Percentiles rank a stretch among this genome's conserved stretches.
phyloP scores from a whole-genome alignment of 2,888 invertebrate species.

The Dysmachus trigonus region DNA sequence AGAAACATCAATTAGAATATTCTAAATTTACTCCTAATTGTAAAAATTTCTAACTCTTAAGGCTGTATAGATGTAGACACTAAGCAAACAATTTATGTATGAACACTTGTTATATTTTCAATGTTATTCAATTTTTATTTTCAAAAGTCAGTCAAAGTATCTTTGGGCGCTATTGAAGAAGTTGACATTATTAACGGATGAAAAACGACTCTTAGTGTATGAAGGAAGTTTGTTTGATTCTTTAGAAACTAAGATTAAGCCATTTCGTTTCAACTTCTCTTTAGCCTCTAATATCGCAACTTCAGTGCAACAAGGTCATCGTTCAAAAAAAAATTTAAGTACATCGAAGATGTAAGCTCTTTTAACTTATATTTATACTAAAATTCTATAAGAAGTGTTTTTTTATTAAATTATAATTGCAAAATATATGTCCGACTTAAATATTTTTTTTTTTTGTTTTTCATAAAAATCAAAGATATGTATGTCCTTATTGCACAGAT shows the following conservation, averaged over 20 bases:
- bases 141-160: not conserved
- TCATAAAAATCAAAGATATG: not conserved
- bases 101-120: not conserved
- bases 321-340: not conserved
- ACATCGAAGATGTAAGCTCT: not conserved
- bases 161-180: not conserved
- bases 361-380: no score
- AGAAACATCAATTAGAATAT: constrained; percentile 36
- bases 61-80: not conserved
- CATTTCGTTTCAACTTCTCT: not conserved
- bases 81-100: not conserved
- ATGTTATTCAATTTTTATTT: not conserved
- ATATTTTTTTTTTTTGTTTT: no score
- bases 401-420: no score
- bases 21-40: constrained; percentile 32
- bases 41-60: not conserved
- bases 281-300: not conserved
- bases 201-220: no score
- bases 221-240: no score
- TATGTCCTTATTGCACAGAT: not conserved
- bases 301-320: not conserved
- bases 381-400: no score
- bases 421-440: no score
- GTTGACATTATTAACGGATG: not conserved
- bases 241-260: not conserved